Evolutionary conservation across 2,797 vertebrate species (phyloP).

Genomic region (Benthosema pterotum): DNA sequence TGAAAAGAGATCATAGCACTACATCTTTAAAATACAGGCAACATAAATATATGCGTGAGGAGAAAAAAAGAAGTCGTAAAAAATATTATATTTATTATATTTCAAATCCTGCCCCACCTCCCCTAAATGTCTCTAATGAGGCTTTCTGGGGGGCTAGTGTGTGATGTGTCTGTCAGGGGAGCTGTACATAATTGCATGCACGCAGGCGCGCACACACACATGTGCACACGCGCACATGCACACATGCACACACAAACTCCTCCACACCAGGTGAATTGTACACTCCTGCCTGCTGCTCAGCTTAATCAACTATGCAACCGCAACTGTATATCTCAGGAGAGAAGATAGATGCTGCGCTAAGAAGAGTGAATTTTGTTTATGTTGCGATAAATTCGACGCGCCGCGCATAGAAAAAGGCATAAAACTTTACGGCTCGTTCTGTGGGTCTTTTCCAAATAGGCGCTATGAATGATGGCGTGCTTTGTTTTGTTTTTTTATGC

Average conservation of each 20-base stretch:
- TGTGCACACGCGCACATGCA: slow-evolving; percentile 33
- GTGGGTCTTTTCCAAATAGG: slow-evolving; percentile 42
- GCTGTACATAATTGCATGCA: slow-evolving; percentile 6
- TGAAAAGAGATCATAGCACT: too few relatives aligned
- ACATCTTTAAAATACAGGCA: not conserved
- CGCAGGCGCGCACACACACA: slow-evolving; percentile 35
- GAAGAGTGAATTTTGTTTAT: slow-evolving; percentile 54
- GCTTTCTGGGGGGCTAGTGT: too few relatives aligned
- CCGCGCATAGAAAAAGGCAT: slow-evolving; percentile 31
- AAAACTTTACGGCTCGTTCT: slow-evolving; percentile 55
- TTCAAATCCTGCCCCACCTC: too few relatives aligned
- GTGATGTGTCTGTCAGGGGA: too few relatives aligned
- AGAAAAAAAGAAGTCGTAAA: too few relatives aligned
- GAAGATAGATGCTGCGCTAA: slow-evolving; percentile 30
- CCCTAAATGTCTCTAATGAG: too few relatives aligned
- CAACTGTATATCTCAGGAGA: slow-evolving; percentile 18
- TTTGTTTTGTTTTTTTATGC: too few relatives aligned
- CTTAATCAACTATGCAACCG: slow-evolving; percentile 47
- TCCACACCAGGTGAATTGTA: slow-evolving; percentile 48
- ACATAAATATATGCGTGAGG: too few relatives aligned
- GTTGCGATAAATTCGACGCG: slow-evolving; percentile 60
- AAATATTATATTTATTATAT: too few relatives aligned
- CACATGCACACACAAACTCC: slow-evolving; percentile 57
- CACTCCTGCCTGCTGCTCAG: slow-evolving; percentile 55
- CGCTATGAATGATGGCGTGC: slow-evolving; percentile 52